A percentile compares a stretch with the other conserved stretches of the same genome.
Evolutionary conservation across 1,140 invertebrate genomes (phyloP).

Genomic region (Lasaia peninsularis): DNA sequence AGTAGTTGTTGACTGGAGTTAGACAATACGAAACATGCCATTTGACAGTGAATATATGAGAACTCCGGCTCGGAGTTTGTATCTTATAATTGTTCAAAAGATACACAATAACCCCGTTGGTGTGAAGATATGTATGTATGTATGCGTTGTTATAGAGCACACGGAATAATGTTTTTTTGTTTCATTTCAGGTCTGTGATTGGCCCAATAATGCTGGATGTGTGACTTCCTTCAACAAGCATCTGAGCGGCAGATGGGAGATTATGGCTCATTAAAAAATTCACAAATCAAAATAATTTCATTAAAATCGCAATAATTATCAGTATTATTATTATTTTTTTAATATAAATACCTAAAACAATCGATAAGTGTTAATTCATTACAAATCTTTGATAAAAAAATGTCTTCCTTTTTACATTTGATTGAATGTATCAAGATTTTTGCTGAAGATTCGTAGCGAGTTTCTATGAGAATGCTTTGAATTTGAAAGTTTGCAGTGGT

Average conservation of each 20-base stretch:
- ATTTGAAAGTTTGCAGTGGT: no score
- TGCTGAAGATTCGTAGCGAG: no score
- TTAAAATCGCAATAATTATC: background rate
- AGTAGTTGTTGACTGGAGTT: no score
- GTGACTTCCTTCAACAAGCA: constrained; percentile 1
- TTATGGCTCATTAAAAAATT: background rate
- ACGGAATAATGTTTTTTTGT: background rate
- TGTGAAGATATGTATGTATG: background rate
- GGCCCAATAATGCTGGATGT: constrained; percentile 36
- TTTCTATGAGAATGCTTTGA: no score
- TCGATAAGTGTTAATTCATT: background rate
- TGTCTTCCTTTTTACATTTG: no score
- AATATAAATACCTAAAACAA: background rate
- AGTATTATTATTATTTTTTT: constrained; percentile 1
- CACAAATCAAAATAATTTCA: background rate
- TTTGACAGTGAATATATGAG: no score
- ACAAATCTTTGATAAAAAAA: constrained; percentile 3
- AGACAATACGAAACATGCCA: no score
- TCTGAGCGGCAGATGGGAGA: background rate
- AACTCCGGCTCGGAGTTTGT: no score
- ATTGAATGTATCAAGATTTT: no score
- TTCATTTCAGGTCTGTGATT: constrained; percentile 41
- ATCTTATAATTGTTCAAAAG: no score
- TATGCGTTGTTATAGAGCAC: no score
- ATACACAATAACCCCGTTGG: no score